phyloP scores from a whole-genome alignment of 2,888 invertebrate species.

The Nomada ruficornis region DNA sequence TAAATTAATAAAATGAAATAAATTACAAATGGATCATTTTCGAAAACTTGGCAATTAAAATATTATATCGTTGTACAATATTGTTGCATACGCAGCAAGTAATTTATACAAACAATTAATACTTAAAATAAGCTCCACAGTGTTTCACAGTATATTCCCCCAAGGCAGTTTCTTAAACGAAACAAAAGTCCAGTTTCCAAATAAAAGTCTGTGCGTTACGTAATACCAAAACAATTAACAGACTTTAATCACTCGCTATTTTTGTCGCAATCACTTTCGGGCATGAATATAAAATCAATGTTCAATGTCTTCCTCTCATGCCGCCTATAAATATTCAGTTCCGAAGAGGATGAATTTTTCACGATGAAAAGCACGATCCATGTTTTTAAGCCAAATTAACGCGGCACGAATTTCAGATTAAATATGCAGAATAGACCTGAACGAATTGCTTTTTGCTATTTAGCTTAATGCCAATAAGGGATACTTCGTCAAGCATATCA shows the following conservation, averaged over 20 bases:
- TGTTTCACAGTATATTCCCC: too few species aligned
- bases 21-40: too few species aligned
- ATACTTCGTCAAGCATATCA: conserved; percentile 13
- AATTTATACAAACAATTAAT: too few species aligned
- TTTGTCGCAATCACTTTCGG: conserved; percentile 15
- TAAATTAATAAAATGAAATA: too few species aligned
- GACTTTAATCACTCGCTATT: conserved; percentile 24
- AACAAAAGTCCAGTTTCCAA: background rate
- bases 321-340: conserved; percentile 37
- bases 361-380: background rate
- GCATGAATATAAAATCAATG: conserved; percentile 34
- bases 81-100: too few species aligned
- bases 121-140: too few species aligned
- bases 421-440: background rate
- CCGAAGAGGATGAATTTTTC: conserved; percentile 11
- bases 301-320: conserved; percentile 24
- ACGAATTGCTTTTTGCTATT: conserved; percentile 9
- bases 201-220: background rate
- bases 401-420: conserved; percentile 3
- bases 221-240: conserved; percentile 23
- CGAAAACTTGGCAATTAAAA: too few species aligned
- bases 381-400: background rate
- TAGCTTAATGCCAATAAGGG: conserved; percentile 20
- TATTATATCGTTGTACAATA: too few species aligned
- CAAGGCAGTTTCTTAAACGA: background rate